Evolutionary conservation across 1,140 invertebrate genomes (phyloP), one percentile per base, ranked within the genome.

Genomic region (Cataglyphis hispanica): DNA sequence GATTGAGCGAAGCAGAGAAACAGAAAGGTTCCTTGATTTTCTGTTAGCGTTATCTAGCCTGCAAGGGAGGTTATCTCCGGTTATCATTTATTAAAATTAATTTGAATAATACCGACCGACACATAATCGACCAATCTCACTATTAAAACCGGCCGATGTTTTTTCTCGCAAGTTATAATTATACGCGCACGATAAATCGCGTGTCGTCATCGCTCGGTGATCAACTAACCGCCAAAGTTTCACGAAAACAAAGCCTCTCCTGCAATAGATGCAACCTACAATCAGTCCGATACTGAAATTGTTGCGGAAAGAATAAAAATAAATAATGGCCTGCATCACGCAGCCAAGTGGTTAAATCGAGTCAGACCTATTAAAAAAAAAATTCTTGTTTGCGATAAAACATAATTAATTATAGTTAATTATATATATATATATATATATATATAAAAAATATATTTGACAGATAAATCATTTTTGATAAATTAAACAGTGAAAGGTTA

Each of bases 21-120:
- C 3, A 56, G 22, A 80, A 13, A 67, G 81, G 19, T 66, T 77
- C 22, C 63, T 70, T 27, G 34, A 70, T 74, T 84, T 61, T 58
- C 53, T 22, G 16, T 43, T 27, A 53, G 8, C 19, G 58, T 34
- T 40, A 56, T 87, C 58, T 78, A 22, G 70, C n/a, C 72, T 13
- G 40, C 27, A 25, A 43, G 11, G 60, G 84, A 53, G 84, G 77
- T 88, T 91, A 90, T 91, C 90, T 53, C 1, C 46, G 85, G 80
- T 90, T 91, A 91, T 91, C 90, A 69, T n/a, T n/a, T n/a, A n/a
- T n/a, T n/a, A n/a, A 85, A 91, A 91, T 91, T 91, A 91, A 91
- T 91, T 91, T 90, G 85, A 91, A 91, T 91, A 91, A 91, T 84
- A 86, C 76, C 53, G 46, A 77, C 37, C 76, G 76, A 83, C 86